These are phyloP conservation scores for Aldrovandia affinis DNA, from an alignment of 2,797 vertebrate species.

Conservation along the genomic window DNA sequence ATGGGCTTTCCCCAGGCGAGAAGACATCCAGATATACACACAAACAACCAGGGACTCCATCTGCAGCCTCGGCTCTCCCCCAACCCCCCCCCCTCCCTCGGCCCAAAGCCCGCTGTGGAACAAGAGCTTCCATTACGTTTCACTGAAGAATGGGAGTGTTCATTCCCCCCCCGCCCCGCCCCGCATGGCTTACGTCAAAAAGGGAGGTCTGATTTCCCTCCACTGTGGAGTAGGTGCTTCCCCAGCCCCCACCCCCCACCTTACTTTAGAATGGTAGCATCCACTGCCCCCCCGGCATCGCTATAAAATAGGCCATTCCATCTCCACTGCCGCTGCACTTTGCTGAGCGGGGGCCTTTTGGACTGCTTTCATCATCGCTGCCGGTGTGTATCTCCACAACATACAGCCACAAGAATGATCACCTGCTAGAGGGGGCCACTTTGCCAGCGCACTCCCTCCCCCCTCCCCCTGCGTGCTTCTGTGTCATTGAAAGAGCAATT, in stretches of 20 bases:
- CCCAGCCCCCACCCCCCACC: neutral
- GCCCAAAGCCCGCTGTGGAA: neutral
- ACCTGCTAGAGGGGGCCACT: neutral
- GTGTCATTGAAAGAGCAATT: neutral
- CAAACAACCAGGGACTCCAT: neutral
- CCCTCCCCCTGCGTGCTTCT: neutral
- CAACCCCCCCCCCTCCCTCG: neutral
- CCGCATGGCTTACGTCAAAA: neutral
- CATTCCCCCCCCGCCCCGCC: neutral
- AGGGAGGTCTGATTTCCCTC: neutral
- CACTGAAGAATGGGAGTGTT: neutral
- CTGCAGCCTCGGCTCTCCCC: neutral
- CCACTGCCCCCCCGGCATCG: neutral
- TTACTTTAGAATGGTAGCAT: slow-evolving; percentile 12
- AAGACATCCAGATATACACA: neutral
- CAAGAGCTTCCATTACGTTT: neutral
- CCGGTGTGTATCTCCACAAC: neutral
- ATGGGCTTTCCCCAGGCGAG: slow-evolving; percentile 5
- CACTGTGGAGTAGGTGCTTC: neutral
- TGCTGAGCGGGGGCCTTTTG: neutral
- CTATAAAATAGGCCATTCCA: neutral
- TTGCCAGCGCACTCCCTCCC: too few relatives aligned
- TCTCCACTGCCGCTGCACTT: slow-evolving; percentile 4
- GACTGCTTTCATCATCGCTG: neutral
- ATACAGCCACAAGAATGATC: neutral